Evolutionary conservation across 1,140 invertebrate genomes (phyloP), one percentile per base, ranked within the genome.

Genomic region (Atta colombica): DNA sequence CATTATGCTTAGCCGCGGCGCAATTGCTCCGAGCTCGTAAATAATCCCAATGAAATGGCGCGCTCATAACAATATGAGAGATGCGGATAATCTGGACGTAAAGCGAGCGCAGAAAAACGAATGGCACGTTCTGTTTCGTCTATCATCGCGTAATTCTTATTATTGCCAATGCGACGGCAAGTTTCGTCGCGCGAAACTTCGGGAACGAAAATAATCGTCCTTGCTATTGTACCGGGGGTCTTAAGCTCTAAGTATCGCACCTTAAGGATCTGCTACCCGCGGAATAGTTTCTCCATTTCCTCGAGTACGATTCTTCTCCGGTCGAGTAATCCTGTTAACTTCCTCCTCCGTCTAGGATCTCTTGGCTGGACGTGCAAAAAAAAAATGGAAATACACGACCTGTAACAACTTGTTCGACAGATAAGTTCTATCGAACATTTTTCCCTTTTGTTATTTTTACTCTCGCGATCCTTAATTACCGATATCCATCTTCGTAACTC

Each of bases 191-290:
- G 63, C 53, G 55, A 77, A 85, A 75, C 81, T 85, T 71, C 25
- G 39, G 86, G 31, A 65, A 80, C 28, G 65, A 68, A 71, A 69
- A 65, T 85, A 85, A 87, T 85, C 81, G 71, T 31, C 86, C 18
- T 60, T 39, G 51, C 78, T 68, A 66, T 35, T 61, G 10, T 39
- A 87, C 14, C 28, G 65, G 25, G 25, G 25, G 25, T 31, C 39
- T 87, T 60, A 84, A 87, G 10, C 45, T 21, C 78, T 39, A 51
- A 58, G 39, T 65, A 55, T 72, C 71, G 39, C 66, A 58, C 25
- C 80, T 82, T 49, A 75, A 82, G 45, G 25, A 74, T 75, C 28
- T 39, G 5, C 49, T n/a, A 16, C 35, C 35, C 68, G 45, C 80
- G 51, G 31, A 68, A 65, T 80, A 39, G 55, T 72, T 74, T 58